A percentile compares a stretch with the other conserved stretches of the same genome.
Evolutionary conservation across 2,113 vertebrate genomes (phyloP).

Genomic region (Pteruthius melanotis): DNA sequence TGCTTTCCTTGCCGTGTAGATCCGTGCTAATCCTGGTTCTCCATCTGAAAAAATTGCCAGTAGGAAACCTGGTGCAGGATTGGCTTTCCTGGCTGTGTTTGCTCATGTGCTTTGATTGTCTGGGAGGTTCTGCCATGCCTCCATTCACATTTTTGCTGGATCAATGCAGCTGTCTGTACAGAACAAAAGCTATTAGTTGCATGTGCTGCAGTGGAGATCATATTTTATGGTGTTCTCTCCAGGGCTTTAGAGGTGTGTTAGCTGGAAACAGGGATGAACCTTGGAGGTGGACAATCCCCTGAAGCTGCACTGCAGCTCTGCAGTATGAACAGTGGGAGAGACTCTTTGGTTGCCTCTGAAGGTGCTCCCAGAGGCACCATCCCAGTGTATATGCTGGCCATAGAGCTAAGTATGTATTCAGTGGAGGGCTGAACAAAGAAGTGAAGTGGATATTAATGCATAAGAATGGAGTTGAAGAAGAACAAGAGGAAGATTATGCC

Average conservation of each 20-base stretch:
- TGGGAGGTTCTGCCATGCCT: neutral
- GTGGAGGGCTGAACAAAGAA: neutral
- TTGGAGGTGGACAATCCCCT: neutral
- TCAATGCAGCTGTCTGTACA: neutral
- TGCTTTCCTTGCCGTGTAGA: neutral
- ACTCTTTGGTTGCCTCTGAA: neutral
- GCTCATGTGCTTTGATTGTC: neutral
- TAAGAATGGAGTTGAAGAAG: neutral
- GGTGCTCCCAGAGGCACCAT: neutral
- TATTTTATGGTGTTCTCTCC: neutral
- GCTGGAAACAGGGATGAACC: neutral
- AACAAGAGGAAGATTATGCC: neutral
- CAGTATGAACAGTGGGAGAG: neutral
- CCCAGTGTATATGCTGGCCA: neutral
- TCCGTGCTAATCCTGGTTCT: neutral
- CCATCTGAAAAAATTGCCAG: neutral
- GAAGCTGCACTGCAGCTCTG: neutral
- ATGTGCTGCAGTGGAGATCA: fast-evolving
- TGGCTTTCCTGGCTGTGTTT: neutral
- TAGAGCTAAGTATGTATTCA: neutral
- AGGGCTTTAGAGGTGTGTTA: neutral
- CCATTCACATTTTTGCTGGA: neutral
- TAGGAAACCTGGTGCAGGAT: neutral
- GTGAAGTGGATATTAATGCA: neutral
- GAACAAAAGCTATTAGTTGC: neutral